These are phyloP conservation scores for Nomada goodeniana DNA, from an alignment of 2,888 invertebrate species.

Conservation along the genomic window DNA sequence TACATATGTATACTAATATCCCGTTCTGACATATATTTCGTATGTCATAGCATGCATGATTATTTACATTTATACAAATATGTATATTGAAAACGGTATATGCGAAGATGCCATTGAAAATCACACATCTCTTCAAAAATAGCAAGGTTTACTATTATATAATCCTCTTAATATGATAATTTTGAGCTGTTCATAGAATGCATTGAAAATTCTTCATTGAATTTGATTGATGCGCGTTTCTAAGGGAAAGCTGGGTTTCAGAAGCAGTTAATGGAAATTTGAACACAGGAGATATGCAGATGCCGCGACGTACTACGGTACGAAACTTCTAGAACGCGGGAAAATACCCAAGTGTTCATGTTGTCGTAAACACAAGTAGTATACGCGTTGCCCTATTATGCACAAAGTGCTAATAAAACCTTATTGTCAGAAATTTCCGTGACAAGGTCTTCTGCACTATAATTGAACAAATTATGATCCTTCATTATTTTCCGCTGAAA, in stretches of 20 bases:
- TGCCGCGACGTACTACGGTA: constrained; percentile 5
- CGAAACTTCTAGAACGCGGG: constrained; percentile 25
- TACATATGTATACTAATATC: too few relatives aligned
- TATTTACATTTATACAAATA: too few relatives aligned
- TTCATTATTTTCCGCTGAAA: background rate
- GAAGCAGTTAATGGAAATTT: constrained; percentile 29
- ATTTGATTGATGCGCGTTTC: background rate
- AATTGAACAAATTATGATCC: constrained; percentile 11
- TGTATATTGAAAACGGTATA: too few relatives aligned
- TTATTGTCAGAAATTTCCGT: constrained; percentile 16
- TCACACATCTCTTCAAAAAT: too few relatives aligned
- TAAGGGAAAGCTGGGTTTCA: background rate
- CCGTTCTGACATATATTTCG: too few relatives aligned
- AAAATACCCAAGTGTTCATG: constrained; percentile 29
- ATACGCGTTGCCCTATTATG: constrained; percentile 14
- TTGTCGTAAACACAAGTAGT: constrained; percentile 29
- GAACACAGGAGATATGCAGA: constrained; percentile 32
- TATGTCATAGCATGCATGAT: too few relatives aligned
- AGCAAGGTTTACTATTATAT: too few relatives aligned
- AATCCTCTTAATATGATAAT: too few relatives aligned
- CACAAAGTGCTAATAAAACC: constrained; percentile 24
- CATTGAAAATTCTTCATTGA: too few relatives aligned
- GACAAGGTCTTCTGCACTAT: background rate
- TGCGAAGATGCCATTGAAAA: too few relatives aligned
- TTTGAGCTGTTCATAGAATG: too few relatives aligned